Percentiles rank a stretch among this genome's conserved stretches.
phyloP scores from a whole-genome alignment of 2,888 invertebrate species.

The Isoperla grammatica region DNA sequence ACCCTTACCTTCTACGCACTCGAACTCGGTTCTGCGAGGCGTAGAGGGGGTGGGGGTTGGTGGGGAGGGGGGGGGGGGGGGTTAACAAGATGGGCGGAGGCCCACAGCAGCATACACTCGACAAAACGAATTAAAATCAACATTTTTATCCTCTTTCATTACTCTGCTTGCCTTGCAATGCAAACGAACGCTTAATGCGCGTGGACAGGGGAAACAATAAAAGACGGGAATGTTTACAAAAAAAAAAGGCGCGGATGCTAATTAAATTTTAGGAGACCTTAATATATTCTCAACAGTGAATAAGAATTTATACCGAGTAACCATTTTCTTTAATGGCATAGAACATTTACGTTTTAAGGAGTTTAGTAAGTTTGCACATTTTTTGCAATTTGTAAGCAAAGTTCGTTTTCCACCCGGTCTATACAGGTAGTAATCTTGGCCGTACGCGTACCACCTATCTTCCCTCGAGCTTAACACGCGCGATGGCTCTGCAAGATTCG shows the following conservation, averaged over 20 bases:
- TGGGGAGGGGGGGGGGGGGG: not conserved
- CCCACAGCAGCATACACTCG: not conserved
- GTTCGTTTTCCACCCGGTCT: too few relatives aligned
- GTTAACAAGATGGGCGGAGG: constrained; percentile 2
- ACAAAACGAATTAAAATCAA: constrained; percentile 19
- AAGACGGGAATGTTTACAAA: constrained; percentile 1
- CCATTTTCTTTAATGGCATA: too few relatives aligned
- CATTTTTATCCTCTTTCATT: constrained; percentile 25
- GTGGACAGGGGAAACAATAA: constrained; percentile 4
- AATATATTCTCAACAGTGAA: too few relatives aligned
- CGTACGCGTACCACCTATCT: too few relatives aligned
- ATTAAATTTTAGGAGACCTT: not conserved
- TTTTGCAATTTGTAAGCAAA: too few relatives aligned
- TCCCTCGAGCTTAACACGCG: too few relatives aligned
- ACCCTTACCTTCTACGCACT: not conserved
- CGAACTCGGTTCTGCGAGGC: not conserved
- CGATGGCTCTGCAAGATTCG: too few relatives aligned
- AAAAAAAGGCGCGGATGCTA: not conserved
- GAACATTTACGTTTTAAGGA: too few relatives aligned
- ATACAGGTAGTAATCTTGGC: too few relatives aligned
- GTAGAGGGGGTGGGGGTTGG: not conserved
- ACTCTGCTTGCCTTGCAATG: constrained; percentile 11
- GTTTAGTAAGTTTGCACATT: too few relatives aligned
- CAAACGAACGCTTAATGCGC: not conserved
- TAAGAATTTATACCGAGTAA: too few relatives aligned